Base-by-base conservation (phyloP, 2,113 vertebrate species). In the Gila orcuttii region DNA sequence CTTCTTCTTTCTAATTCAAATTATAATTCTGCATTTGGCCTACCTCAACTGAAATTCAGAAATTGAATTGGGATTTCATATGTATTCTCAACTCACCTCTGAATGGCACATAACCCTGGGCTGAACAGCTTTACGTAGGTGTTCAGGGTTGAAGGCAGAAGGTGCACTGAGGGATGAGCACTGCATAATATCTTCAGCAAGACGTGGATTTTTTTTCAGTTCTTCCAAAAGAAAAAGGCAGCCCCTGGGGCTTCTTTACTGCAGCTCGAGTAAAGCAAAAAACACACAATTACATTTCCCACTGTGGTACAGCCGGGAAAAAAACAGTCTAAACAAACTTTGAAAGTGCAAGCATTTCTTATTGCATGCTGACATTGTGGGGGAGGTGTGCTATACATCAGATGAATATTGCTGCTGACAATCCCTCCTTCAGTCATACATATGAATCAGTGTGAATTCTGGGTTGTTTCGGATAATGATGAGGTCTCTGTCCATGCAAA, bases 141-240 rank as follows among this genome's bases (percentile, higher is more conserved):
- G 55, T 42, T 59, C 23, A 36, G 36, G 57, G 28, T 15, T 78
- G 50, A 78, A 60, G 76, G 28, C 33, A 62, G 57, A 62, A 59
- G 0, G 28, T 36, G 31, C 76, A 39, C 19, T 39, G 57, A 79
- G 77, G 57, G 36, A 79, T 60, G 28, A 79, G 33, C 23, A 4
- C 52, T 36, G 33, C 60, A 79, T 79, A 79, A 25, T 62, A 79
- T 79, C 23, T 33, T 42, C 57, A 79, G 57, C 77, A 79, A 62
- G 33, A 79, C 39, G 25, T 36, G 50, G 13, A 28, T 36, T 71
- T 33, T 66, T 21, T 25, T 10, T 36, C 17, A 12, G 21, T 39
- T 36, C 10, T n/a, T 42, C 31, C 42, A 25, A 79, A 79, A 79
- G 33, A 57, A 59, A 42, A 79, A 60, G 36, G 33, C 57, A 25